Evolutionary conservation across 2,797 vertebrate species (phyloP), one percentile per base, ranked within the genome.

Genomic region (Chromis chromis): DNA sequence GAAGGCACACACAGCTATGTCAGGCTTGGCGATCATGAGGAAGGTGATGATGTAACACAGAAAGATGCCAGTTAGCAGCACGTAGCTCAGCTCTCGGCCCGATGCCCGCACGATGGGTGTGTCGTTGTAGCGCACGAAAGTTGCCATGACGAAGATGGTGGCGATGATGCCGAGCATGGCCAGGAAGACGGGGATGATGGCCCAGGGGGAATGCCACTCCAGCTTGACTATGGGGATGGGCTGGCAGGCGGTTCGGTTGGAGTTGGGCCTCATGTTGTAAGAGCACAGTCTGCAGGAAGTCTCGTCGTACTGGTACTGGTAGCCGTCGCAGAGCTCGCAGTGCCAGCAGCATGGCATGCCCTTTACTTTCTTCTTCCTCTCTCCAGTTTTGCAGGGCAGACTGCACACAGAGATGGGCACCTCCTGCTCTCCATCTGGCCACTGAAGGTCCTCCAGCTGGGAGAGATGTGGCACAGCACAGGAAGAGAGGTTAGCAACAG

Each of bases 11-110:
- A 99, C 96, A 0, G 95, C 97, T 12, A 96, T 92, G 1, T 99
- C 96, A 0, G 98, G 98, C 70, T 98, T 97, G 87, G 97, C 98
- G 5, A 99, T 99, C 98, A 99, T 99, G 55, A 99, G 95, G 82
- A 99, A 99, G 1, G 98, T 99, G 92, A 99, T 99, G 85, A 98
- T 97, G 91, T 99, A 99, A 83, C 98, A 99, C 6, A 99, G 95
- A 78, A 99, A 99, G 81, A 99, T 99, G 60, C 98, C 98, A 0
- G 97, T 99, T 10, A 99, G 87, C 65, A 99, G 95, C 56, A 99
- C 97, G 1, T 99, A 99, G 93, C 98, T 99, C 85, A 99, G 96
- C 81, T 99, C 98, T 39, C 98, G 91, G 27, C 98, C 98, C 0
- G 97, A 99, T 0, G 98, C 98, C n/a, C 97, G 92, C 53, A 99